Conservation (phyloP, 1,140 invertebrate genomes). For the Tetraneura akinire region DNA sequence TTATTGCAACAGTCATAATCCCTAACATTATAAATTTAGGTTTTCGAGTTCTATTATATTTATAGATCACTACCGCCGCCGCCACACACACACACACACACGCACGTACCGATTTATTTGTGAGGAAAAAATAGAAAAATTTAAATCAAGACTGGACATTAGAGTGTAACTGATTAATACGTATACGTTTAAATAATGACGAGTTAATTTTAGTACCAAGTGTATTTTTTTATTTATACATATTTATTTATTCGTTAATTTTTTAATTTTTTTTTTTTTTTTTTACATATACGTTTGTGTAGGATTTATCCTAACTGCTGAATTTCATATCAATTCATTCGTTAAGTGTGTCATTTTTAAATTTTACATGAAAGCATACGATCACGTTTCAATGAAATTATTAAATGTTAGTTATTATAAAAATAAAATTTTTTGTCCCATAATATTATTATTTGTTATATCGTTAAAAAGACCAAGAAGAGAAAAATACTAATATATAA, state of each 20-base stretch:
- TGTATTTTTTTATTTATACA: not conserved
- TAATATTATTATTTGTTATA: too few relatives aligned
- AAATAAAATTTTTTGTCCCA: too few relatives aligned
- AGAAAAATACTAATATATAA: too few relatives aligned
- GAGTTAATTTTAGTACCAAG: constrained; percentile 24
- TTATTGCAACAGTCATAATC: constrained; percentile 1
- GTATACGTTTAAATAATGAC: not conserved
- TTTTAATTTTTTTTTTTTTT: constrained; percentile 6
- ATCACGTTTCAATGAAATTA: too few relatives aligned
- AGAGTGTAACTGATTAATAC: constrained; percentile 18
- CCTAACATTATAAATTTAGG: constrained; percentile 1
- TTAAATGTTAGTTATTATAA: too few relatives aligned
- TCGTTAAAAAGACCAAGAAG: too few relatives aligned
- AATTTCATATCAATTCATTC: constrained; percentile 11
- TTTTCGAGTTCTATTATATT: constrained; percentile 21
- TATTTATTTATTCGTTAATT: too few relatives aligned
- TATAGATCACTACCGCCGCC: not conserved
- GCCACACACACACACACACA: not conserved
- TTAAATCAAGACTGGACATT: constrained; percentile 33
- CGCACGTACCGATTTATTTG: constrained; percentile 9
- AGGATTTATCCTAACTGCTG: not conserved
- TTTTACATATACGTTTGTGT: not conserved
- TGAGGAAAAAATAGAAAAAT: constrained; percentile 2
- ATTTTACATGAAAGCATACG: too few relatives aligned
- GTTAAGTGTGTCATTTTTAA: not conserved